A percentile compares a stretch with the other conserved stretches of the same genome.
Conservation (phyloP, 2,113 vertebrate species). For the Oncorhynchus nerka region DNA sequence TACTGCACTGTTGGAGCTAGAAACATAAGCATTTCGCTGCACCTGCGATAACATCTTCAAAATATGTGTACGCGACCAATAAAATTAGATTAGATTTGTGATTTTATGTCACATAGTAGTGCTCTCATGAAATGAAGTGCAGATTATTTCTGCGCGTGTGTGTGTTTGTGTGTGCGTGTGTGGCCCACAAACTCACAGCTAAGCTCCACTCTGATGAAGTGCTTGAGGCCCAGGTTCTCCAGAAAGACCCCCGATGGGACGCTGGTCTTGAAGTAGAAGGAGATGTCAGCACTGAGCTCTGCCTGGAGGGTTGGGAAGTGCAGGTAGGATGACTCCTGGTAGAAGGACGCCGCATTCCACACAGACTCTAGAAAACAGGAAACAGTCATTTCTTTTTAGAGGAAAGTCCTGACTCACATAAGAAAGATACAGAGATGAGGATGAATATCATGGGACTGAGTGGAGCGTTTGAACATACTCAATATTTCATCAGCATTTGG, state of each 20-base stretch:
- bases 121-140: too few relatives aligned
- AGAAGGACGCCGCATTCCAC: slow-evolving; percentile 86
- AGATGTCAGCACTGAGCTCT: slow-evolving; percentile 81
- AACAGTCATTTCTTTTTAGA: not conserved
- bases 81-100: too few relatives aligned
- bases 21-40: too few relatives aligned
- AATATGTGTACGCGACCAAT: too few relatives aligned
- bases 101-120: too few relatives aligned
- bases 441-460: not conserved
- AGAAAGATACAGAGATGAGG: not conserved
- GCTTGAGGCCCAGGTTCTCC: slow-evolving; percentile 83
- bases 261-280: slow-evolving; percentile 86
- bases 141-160: not conserved
- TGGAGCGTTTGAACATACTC: not conserved
- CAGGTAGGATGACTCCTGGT: slow-evolving; percentile 79
- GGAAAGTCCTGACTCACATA: not conserved
- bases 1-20: too few relatives aligned
- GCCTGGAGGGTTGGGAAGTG: slow-evolving; percentile 81
- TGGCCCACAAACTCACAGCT: slow-evolving; percentile 76
- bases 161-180: not conserved
- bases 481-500: not conserved
- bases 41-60: too few relatives aligned
- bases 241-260: slow-evolving; percentile 79
- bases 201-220: slow-evolving; percentile 84
- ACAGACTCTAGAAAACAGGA: slow-evolving; percentile 75